phyloP scores from a whole-genome alignment of 2,888 invertebrate genomes.

The Stictocephala bisonia region DNA sequence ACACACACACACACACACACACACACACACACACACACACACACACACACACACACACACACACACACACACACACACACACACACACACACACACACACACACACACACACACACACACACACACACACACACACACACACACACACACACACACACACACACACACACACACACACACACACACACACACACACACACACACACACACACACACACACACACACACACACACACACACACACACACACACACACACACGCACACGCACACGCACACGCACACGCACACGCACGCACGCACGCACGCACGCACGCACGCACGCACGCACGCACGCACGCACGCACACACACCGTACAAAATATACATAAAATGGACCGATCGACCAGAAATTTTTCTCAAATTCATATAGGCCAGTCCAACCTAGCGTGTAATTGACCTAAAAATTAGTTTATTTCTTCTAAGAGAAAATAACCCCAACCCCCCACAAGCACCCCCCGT shows the following conservation, averaged over 20 bases:
- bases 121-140: constrained; percentile 16
- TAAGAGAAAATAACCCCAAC: no score
- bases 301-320: not conserved
- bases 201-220: constrained; percentile 25
- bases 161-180: constrained; percentile 7
- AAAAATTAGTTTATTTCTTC: no score
- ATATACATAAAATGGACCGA: no score
- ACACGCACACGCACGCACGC: constrained; percentile 12
- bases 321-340: not conserved
- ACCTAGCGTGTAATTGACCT: no score
- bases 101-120: constrained; percentile 23
- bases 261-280: constrained; percentile 12
- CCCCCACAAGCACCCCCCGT: no score
- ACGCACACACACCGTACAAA: not conserved
- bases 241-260: constrained; percentile 23
- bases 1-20: constrained; percentile 16
- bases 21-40: constrained; percentile 9
- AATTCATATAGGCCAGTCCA: no score
- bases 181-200: constrained; percentile 4
- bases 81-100: constrained; percentile 29
- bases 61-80: constrained; percentile 7
- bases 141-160: constrained; percentile 11
- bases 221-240: constrained; percentile 16
- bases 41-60: constrained; percentile 6
- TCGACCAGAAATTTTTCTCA: no score